phyloP scores from a whole-genome alignment of 2,113 vertebrate genomes.

The Pelvicachromis taeniatus region DNA sequence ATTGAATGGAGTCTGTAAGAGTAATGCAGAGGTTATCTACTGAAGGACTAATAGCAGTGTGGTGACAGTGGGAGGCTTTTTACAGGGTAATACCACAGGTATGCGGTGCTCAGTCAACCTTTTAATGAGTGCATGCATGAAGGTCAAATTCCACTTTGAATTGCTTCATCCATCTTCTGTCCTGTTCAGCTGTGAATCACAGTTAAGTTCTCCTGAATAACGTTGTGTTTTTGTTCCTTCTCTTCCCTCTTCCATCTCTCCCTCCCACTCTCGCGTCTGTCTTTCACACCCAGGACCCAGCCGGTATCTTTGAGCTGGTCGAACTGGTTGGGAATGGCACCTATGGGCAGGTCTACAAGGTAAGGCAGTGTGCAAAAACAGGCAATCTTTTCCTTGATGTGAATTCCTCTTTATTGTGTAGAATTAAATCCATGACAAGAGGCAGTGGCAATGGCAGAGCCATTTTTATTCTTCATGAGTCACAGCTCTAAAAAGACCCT shows the following conservation, averaged over 20 bases:
- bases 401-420: background rate
- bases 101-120: background rate
- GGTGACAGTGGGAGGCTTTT: background rate
- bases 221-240: background rate
- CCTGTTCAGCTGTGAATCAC: background rate
- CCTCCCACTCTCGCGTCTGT: background rate
- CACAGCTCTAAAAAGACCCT: background rate
- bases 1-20: background rate
- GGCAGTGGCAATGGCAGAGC: rapidly evolving
- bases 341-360: conserved; percentile 98
- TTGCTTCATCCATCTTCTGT: background rate
- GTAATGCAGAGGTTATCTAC: background rate
- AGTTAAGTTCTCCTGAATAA: background rate
- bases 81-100: background rate
- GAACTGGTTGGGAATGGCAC: conserved; percentile 98
- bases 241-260: background rate
- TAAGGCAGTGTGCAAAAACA: conserved; percentile 58
- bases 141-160: conserved; percentile 1
- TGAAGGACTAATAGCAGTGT: background rate
- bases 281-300: conserved; percentile 81
- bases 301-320: conserved; percentile 96
- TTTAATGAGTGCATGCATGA: background rate
- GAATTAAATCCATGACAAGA: background rate
- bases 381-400: background rate
- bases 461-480: background rate